Conservation (phyloP, 1,140 invertebrate genomes). For the Pogonomyrmex barbatus region DNA sequence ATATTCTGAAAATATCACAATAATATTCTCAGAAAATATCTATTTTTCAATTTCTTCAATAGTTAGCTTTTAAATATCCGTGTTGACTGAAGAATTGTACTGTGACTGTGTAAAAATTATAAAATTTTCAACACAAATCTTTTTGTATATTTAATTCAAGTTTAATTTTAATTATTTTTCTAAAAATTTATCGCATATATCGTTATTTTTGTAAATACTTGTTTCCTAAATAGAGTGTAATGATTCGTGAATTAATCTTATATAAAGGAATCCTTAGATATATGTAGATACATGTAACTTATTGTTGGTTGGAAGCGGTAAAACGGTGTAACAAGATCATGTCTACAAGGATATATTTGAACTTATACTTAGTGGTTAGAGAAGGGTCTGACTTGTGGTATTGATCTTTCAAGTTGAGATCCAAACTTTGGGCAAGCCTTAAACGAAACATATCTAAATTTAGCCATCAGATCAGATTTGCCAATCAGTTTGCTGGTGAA, state of each 20-base stretch:
- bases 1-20: too few species aligned
- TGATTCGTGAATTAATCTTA: not conserved
- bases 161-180: slow-evolving; percentile 8
- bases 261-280: not conserved
- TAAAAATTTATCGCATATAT: not conserved
- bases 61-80: not conserved
- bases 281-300: not conserved
- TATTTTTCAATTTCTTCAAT: too few species aligned
- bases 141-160: not conserved
- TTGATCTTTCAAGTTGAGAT: slow-evolving; percentile 26
- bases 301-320: slow-evolving; percentile 23
- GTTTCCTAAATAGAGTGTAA: not conserved
- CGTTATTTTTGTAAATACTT: not conserved
- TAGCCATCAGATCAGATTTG: slow-evolving; percentile 14
- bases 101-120: not conserved
- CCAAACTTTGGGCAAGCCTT: slow-evolving; percentile 7
- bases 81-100: not conserved
- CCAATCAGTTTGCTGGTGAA: not conserved
- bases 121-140: slow-evolving; percentile 21
- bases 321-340: slow-evolving; percentile 28
- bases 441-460: slow-evolving; percentile 42
- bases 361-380: slow-evolving; percentile 54
- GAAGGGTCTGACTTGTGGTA: slow-evolving; percentile 42
- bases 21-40: too few species aligned
- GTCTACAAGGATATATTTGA: slow-evolving; percentile 41